A percentile compares a stretch with the other conserved stretches of the same genome.
Conservation (phyloP, 1,140 invertebrate genomes). For the Drosophila navojoa region DNA sequence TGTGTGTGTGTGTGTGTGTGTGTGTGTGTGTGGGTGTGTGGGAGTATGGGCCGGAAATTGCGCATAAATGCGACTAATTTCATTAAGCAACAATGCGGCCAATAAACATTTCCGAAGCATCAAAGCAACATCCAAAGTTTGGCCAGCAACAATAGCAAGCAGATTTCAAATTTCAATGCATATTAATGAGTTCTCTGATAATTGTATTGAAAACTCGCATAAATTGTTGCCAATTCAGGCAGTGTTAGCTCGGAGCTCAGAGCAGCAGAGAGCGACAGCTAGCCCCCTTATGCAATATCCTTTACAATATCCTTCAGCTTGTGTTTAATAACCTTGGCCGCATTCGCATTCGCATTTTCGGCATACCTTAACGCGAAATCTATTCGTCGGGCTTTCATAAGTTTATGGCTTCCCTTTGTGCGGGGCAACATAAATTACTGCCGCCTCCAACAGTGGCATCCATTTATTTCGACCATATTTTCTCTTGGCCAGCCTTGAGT, state of each 20-base stretch:
- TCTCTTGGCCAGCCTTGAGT: slow-evolving; percentile 38
- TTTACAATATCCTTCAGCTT: slow-evolving; percentile 1
- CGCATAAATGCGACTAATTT: slow-evolving; percentile 73
- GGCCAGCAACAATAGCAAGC: slow-evolving; percentile 16
- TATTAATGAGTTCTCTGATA: slow-evolving; percentile 62
- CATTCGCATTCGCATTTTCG: slow-evolving; percentile 14
- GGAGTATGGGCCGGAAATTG: slow-evolving; percentile 48
- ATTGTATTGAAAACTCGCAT: slow-evolving; percentile 24
- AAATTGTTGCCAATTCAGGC: neutral
- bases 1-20: neutral
- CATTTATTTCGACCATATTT: slow-evolving; percentile 45
- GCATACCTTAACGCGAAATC: slow-evolving; percentile 43
- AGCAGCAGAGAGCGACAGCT: neutral
- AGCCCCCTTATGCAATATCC: slow-evolving; percentile 6
- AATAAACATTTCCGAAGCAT: slow-evolving; percentile 68
- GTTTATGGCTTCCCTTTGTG: slow-evolving; percentile 46
- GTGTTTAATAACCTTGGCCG: slow-evolving; percentile 44
- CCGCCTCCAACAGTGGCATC: slow-evolving; percentile 6
- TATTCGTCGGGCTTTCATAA: slow-evolving; percentile 46
- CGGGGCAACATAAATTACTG: slow-evolving; percentile 62
- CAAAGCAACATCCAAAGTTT: slow-evolving; percentile 53
- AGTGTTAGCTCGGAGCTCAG: too few species aligned
- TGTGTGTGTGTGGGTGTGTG: neutral
- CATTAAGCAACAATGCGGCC: slow-evolving; percentile 66
- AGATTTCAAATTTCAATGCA: slow-evolving; percentile 63